Conservation (phyloP, 2,797 vertebrate genomes). For the Acipenser transmontanus region DNA sequence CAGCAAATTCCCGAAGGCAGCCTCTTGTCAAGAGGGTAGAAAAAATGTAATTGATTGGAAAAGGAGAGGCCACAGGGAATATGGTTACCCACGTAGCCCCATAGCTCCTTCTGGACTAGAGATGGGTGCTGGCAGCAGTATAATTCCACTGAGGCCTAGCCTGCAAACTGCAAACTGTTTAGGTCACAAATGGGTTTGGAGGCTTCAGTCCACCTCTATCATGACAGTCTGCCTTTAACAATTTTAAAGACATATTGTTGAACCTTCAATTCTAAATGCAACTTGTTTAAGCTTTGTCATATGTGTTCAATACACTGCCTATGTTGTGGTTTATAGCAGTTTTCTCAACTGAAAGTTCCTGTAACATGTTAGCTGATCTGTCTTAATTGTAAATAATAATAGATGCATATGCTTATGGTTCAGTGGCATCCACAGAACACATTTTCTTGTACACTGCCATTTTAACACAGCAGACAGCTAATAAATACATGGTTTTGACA, state of each 20-base stretch:
- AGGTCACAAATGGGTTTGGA: too few relatives aligned
- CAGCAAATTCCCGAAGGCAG: neutral
- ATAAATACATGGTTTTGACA: neutral
- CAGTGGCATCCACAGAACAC: neutral
- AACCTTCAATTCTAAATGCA: neutral
- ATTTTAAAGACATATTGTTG: too few relatives aligned
- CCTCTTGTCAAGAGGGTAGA: neutral
- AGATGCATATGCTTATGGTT: too few relatives aligned
- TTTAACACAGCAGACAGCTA: neutral
- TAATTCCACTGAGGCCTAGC: neutral
- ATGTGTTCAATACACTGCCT: too few relatives aligned
- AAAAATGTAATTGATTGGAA: slow-evolving; percentile 4
- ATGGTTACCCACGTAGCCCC: neutral
- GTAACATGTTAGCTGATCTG: too few relatives aligned
- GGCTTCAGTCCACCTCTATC: too few relatives aligned
- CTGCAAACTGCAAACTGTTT: neutral
- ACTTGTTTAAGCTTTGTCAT: neutral
- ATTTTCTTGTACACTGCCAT: neutral
- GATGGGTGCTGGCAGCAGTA: neutral
- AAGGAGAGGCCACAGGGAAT: neutral
- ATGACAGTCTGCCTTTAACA: too few relatives aligned
- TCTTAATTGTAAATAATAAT: too few relatives aligned
- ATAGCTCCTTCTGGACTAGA: neutral
- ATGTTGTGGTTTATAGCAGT: too few relatives aligned
- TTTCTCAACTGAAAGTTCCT: too few relatives aligned